Evolutionary conservation across 2,888 invertebrate genomes (phyloP), one percentile per base, ranked within the genome.

Genomic region (Coecobrya sp.): DNA sequence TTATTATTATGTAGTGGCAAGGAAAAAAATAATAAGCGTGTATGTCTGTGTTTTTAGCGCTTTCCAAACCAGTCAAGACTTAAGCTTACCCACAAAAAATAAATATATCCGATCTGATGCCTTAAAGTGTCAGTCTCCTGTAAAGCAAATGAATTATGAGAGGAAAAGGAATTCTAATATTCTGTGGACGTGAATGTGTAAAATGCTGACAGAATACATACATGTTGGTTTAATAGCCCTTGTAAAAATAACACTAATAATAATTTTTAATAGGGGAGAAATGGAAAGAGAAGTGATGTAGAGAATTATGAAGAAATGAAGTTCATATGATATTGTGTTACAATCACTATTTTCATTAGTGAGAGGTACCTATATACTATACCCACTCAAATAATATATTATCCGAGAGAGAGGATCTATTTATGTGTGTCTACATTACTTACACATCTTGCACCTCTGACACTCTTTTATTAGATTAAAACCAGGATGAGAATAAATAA

Each of bases 401-500:
- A 62, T 62, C 62, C 25, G 25, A 36, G n/a, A 62, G 30, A 1
- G 36, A 73, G 25, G 65, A 65, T 27, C 25, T 10, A 22, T 73
- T 7, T 42, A 30, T 19, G 65, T 65, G 7, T 25, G 2, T 25
- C 22, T 27, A 25, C 11, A 65, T 25, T 42, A 70, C 30, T 73
- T 73, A 36, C n/a, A 70, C 70, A 70, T 36, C 42, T 70, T 62
- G 62, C 62, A 62, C 22, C 45, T 65, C 84, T 65, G 70, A 70
- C 86, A 68, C 68, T 45, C 62, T 65, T 30, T 73, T 86, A 86
- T 86, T 86, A 68, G 68, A 86, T 86, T 73, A 86, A 84, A 79
- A 79, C 45, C 27, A 5, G 65, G 62, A 79, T 88, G 87, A 88
- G 27, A 88, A 88, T 88, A 88, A 88, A 88, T 81, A 88, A 79